These are phyloP conservation scores for Hassar affinis DNA, from an alignment of 2,113 vertebrate genomes.

Conservation along the genomic window DNA sequence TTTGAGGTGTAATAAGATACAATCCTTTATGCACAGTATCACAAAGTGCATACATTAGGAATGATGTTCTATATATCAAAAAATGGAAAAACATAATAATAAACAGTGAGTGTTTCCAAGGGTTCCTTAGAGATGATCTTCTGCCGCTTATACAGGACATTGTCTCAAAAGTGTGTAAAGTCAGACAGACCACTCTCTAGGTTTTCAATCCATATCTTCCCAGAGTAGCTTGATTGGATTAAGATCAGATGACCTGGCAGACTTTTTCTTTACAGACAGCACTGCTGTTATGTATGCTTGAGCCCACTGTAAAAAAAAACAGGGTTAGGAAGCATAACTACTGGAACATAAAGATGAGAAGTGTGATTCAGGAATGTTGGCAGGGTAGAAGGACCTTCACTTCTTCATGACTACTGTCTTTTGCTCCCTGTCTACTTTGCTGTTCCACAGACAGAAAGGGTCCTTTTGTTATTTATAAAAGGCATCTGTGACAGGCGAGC, in stretches of 20 bases:
- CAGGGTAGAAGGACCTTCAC: not conserved
- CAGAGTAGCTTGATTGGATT: not conserved
- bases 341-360: not conserved
- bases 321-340: not conserved
- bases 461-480: not conserved
- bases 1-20: not conserved
- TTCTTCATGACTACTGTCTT: not conserved
- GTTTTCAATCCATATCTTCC: not conserved
- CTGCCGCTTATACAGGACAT: not conserved
- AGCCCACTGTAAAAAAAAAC: not conserved
- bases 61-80: not conserved
- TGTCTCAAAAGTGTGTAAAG: not conserved
- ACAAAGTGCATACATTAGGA: not conserved
- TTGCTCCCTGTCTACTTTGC: not conserved
- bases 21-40: not conserved
- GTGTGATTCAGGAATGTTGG: not conserved
- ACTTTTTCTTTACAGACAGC: not conserved
- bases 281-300: not conserved
- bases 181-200: not conserved
- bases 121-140: not conserved
- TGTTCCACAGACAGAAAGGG: not conserved
- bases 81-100: not conserved
- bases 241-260: not conserved
- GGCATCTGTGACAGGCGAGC: not conserved
- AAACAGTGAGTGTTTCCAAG: not conserved